Evolutionary conservation across 2,888 invertebrate genomes (phyloP).

Genomic region (Mesorhabditis sp.): DNA sequence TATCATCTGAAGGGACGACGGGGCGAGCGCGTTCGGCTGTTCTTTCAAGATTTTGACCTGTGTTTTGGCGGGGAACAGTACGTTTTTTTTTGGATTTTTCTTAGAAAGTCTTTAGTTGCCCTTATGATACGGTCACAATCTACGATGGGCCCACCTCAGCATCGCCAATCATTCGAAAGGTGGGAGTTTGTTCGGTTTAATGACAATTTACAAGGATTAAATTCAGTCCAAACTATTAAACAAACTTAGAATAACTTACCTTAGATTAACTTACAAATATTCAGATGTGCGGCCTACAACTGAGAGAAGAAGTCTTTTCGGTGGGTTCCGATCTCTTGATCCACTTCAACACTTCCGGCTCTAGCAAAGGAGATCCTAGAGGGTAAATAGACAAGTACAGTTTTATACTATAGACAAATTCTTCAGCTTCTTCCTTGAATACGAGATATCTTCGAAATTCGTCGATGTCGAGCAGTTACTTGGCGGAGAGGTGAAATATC

Average conservation of each 20-base stretch:
- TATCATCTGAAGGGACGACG: conserved; percentile 80
- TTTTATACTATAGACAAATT: background rate
- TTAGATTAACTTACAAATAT: conserved; percentile 3
- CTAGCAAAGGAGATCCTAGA: conserved; percentile 79
- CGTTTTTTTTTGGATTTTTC: conserved; percentile 62
- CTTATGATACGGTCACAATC: conserved; percentile 94
- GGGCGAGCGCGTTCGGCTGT: conserved; percentile 85
- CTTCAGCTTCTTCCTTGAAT: conserved; percentile 71
- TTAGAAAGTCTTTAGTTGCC: conserved; percentile 73
- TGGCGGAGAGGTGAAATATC: conserved; percentile 23
- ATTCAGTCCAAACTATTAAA: background rate
- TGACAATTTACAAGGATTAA: background rate
- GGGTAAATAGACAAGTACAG: conserved; percentile 71
- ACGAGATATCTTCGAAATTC: conserved; percentile 96
- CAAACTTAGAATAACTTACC: background rate
- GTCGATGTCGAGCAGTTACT: conserved; percentile 83
- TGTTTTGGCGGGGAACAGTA: conserved; percentile 98
- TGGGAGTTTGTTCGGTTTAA: background rate
- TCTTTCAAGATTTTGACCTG: conserved; percentile 95
- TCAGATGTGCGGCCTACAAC: conserved; percentile 56
- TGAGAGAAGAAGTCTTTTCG: conserved; percentile 52
- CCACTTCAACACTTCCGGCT: conserved; percentile 57
- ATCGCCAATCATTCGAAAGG: conserved; percentile 66
- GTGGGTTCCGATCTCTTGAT: conserved; percentile 46
- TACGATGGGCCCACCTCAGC: conserved; percentile 87